Percentiles rank a stretch among this genome's conserved stretches.
Conservation (phyloP, 2,113 vertebrate genomes). For the Ceyx cyanopectus region DNA sequence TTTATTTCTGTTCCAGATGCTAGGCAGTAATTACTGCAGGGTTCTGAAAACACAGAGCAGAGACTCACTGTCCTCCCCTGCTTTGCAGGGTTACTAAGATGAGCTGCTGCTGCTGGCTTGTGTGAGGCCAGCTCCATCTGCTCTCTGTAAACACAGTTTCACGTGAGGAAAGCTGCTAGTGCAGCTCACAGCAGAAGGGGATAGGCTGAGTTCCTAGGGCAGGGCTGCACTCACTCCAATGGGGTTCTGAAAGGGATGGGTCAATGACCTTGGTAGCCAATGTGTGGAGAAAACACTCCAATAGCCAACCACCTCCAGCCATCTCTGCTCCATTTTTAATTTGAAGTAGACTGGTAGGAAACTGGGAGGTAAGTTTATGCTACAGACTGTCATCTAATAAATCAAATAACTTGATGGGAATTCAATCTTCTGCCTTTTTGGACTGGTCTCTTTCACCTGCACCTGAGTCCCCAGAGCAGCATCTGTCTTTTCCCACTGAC, state of each 20-base stretch:
- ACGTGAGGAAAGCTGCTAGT: neutral
- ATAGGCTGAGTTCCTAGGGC: accelerated
- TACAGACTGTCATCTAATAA: no score
- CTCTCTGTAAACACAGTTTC: neutral
- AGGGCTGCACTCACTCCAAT: no score
- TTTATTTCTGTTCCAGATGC: conserved; percentile 1
- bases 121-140: neutral
- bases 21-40: neutral
- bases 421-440: no score
- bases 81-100: neutral
- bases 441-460: no score
- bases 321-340: no score
- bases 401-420: no score
- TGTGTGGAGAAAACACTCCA: neutral
- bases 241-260: accelerated
- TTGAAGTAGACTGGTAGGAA: no score
- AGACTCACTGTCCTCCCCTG: neutral
- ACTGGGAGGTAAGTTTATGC: no score
- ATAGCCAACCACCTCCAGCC: neutral
- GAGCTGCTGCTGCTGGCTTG: neutral
- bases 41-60: neutral
- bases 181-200: neutral
- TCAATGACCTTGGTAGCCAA: neutral
- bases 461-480: no score
- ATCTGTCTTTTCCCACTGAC: no score